Evolutionary conservation across 2,113 vertebrate genomes (phyloP), one percentile per base, ranked within the genome.

Genomic region (Brachionichthys hirsutus): DNA sequence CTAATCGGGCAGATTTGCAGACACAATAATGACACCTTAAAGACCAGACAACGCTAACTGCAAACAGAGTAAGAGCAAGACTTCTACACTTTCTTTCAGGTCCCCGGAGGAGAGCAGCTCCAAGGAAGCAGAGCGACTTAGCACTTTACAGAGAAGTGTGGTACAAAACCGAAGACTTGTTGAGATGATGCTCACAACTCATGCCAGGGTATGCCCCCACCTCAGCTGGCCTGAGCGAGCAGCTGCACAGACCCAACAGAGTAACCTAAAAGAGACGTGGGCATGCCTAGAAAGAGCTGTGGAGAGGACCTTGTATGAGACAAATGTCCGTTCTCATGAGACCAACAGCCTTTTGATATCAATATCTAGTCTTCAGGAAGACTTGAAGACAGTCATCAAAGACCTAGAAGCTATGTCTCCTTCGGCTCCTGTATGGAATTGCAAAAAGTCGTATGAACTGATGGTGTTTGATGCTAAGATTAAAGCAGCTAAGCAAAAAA

Each of bases 201-300:
- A 89, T 34, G 76, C 85, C 43, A 79, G 72, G 69, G 54, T 96
- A 22, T 86, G 83, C 2, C 58, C 59, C 11, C 78, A 75, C 36
- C 85, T 95, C 66, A 91, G 84, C 1, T 75, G 62, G 42, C 83
- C 90, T 62, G 92, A 96, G 59, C 89, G 76, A 65, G 88, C 85
- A 42, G 55, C 88, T 12, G 79, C 88, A 0, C 78, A 89, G 62
- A 89, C 58, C 20, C 90, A 92, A 4, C 87, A 92, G 63, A 87
- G 66, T 36, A 85, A 82, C 12, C 86, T 95, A 7, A 92, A 93
- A 38, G 74, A 58, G 1, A 74, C 80, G 54, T 96, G 94, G 94
- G 88, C 87, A 45, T 76, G 70, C 2, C 74, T 92, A 36, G 90
- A 94, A 19, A 91, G 85, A 6, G 62, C 71, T 3, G 69, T 90